Evolutionary conservation across 2,797 vertebrate genomes (phyloP).

Genomic region (Sphenodon punctatus): DNA sequence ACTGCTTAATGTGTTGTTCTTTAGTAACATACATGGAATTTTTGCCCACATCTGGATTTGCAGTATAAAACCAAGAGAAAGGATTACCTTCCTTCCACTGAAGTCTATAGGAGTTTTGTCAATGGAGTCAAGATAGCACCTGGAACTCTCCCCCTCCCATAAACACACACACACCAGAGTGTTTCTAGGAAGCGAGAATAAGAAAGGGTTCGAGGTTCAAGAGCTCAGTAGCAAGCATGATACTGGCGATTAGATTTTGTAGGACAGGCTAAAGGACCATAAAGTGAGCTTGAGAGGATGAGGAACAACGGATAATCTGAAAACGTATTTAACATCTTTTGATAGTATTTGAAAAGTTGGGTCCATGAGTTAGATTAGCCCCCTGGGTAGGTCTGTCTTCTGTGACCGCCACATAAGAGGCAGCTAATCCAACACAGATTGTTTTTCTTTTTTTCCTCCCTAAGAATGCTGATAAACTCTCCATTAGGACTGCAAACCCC

Average conservation of each 20-base stretch:
- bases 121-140: no score
- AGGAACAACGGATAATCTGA: fast-evolving
- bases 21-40: no score
- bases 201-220: background rate
- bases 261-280: background rate
- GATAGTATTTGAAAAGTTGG: background rate
- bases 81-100: no score
- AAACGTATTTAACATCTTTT: background rate
- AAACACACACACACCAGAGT: no score
- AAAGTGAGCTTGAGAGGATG: background rate
- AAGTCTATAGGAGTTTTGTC: no score
- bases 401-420: background rate
- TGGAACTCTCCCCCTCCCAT: no score
- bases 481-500: background rate
- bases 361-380: background rate
- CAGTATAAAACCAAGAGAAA: no score
- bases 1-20: no score
- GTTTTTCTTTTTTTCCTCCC: background rate
- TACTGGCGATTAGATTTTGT: background rate
- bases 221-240: background rate
- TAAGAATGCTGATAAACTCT: constrained; percentile 35
- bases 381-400: background rate
- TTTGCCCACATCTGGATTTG: no score
- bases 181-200: background rate
- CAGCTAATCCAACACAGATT: constrained; percentile 7